A percentile compares a stretch with the other conserved stretches of the same genome.
These are phyloP conservation scores for Tetramorium parvispinum DNA, from an alignment of 1,140 invertebrate species.

Conservation along the genomic window DNA sequence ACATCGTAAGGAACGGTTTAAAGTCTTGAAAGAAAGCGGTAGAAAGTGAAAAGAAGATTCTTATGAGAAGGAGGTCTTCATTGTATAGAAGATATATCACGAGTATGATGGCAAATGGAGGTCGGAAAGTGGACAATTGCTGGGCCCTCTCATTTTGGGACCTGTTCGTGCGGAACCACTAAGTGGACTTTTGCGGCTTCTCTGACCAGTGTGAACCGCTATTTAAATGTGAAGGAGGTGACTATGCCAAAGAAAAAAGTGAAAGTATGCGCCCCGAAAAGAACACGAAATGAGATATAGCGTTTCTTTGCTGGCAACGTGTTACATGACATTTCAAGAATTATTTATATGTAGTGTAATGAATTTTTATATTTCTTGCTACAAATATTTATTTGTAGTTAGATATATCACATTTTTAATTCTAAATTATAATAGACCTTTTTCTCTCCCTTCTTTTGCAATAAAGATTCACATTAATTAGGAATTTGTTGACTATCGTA, in stretches of 20 bases:
- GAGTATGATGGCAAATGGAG: constrained; percentile 75
- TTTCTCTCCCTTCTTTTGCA: no score
- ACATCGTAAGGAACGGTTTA: not conserved
- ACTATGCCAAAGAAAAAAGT: constrained; percentile 53
- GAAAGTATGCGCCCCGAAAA: constrained; percentile 30
- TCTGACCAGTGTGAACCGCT: constrained; percentile 61
- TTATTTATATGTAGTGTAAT: not conserved
- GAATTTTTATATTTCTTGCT: not conserved
- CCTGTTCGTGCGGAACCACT: constrained; percentile 67
- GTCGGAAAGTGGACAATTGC: constrained; percentile 55
- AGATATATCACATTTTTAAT: not conserved
- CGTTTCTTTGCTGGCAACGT: not conserved
- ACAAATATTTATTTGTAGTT: not conserved
- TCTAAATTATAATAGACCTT: not conserved
- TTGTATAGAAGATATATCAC: constrained; percentile 68
- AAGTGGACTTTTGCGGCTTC: constrained; percentile 71
- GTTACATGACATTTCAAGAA: not conserved
- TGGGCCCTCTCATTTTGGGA: constrained; percentile 66
- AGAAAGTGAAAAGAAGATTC: constrained; percentile 24
- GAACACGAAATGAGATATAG: constrained; percentile 27
- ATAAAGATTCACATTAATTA: no score
- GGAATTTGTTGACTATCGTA: not conserved
- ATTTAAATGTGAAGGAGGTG: constrained; percentile 61
- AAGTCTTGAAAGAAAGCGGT: not conserved
- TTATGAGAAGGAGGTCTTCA: constrained; percentile 58